Base-by-base conservation (phyloP, 1,140 invertebrate genomes). In the Aricia agestis region DNA sequence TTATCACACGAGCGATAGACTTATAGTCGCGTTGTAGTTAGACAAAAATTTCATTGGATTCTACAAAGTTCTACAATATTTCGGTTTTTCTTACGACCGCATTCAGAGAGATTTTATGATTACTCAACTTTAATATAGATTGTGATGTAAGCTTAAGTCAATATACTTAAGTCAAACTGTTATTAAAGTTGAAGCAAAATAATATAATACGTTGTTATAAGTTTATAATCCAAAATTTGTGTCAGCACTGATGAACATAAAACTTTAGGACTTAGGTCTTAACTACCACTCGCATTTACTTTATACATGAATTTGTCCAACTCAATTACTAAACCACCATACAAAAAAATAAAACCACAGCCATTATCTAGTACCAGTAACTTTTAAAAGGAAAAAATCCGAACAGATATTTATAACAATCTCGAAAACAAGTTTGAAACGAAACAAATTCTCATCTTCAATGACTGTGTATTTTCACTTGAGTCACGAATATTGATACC, bases 401-500 rank as follows among this genome's bases (percentile, higher is more conserved):
- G 59, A 63, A 63, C 19, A 63, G 45, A 52, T 63, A 63, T 63
- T 63, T 63, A 63, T 63, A 63, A 63, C 59, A 63, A 63, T 63
- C 18, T 63, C 19, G 18, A 19, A 63, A 63, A 63, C 59, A 63
- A 63, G 59, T 63, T 63, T 63, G 19, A 63, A 63, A 63, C 59
- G 59, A 63, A 63, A 63, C 59, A 63, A 63, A 63, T 63, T 63
- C 59, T 63, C 59, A 63, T 63, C 59, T 63, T 63, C 59, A 63
- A 63, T 63, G 59, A 63, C 59, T 63, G 6, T 18, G 17, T 63
- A 63, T 63, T 63, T 63, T 63, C 59, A 63, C 59, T 63, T 25
- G 17, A 63, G 59, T 63, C 59, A 63, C 59, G 59, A 63, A 63
- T 63, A 63, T 63, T 63, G 59, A 63, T 63, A 63, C 59, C 59